These are phyloP conservation scores for Platycheirus rosarum DNA, from an alignment of 2,888 invertebrate species.

Conservation along the genomic window DNA sequence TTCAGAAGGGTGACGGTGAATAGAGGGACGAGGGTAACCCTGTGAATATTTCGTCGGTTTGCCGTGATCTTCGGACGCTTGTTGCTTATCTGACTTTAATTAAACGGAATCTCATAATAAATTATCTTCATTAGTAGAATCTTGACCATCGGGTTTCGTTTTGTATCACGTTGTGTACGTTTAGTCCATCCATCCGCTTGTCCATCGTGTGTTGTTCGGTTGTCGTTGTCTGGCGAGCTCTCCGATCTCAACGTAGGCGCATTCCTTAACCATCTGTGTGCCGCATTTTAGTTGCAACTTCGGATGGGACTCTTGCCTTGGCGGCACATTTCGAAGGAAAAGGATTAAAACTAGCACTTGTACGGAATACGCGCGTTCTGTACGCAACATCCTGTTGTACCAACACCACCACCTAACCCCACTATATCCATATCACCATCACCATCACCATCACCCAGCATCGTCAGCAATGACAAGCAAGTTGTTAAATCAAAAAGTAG, in stretches of 20 bases:
- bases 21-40: conserved; percentile 1
- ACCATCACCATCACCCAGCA: conserved; percentile 36
- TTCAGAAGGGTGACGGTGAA: not conserved
- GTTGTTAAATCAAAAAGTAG: conserved; percentile 75
- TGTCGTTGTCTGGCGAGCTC: conserved; percentile 23
- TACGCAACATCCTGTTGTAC: conserved; percentile 70
- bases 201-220: conserved; percentile 20
- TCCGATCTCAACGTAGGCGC: conserved; percentile 35
- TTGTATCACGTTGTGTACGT: conserved; percentile 63
- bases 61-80: conserved; percentile 62
- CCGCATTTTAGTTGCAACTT: not conserved
- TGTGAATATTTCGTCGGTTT: conserved; percentile 69
- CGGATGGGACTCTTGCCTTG: conserved; percentile 14
- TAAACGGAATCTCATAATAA: conserved; percentile 83
- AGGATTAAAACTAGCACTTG: conserved; percentile 67
- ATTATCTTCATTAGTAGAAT: conserved; percentile 82
- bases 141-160: conserved; percentile 76
- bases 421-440: not conserved
- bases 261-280: conserved; percentile 59
- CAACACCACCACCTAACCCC: conserved; percentile 28
- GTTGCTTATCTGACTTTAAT: conserved; percentile 82
- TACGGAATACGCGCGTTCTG: conserved; percentile 41
- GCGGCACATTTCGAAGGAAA: conserved; percentile 44
- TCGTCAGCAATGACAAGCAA: conserved; percentile 69
- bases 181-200: conserved; percentile 33